Percentiles rank a stretch among this genome's conserved stretches.
Conservation (phyloP, 1,140 invertebrate species). For the Drosophila asahinai region DNA sequence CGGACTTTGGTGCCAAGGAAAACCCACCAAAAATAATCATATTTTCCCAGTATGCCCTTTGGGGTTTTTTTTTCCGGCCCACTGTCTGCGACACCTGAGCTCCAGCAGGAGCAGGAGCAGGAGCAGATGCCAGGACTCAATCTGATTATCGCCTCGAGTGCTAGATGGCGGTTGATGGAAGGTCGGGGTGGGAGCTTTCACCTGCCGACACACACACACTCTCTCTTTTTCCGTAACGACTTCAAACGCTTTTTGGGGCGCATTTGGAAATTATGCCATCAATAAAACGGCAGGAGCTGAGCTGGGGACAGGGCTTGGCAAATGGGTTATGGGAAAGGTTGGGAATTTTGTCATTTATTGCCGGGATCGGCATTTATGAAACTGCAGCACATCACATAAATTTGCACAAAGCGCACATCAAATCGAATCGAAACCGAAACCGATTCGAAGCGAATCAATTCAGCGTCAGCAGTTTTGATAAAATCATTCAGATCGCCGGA, state of each 20-base stretch:
- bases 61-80: background rate
- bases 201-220: constrained; percentile 8
- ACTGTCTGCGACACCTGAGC: constrained; percentile 33
- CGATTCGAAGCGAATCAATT: constrained; percentile 67
- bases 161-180: constrained; percentile 31
- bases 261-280: constrained; percentile 70
- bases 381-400: constrained; percentile 74
- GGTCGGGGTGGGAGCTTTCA: constrained; percentile 1
- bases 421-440: constrained; percentile 56
- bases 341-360: constrained; percentile 32
- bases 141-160: constrained; percentile 78
- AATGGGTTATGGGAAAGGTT: constrained; percentile 4
- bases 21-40: too few species aligned
- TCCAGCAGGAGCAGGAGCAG: constrained; percentile 5
- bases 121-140: constrained; percentile 37
- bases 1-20: too few species aligned
- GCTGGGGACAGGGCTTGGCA: background rate
- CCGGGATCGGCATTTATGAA: constrained; percentile 60
- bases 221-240: background rate
- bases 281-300: constrained; percentile 24
- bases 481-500: constrained; percentile 59
- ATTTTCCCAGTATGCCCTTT: background rate
- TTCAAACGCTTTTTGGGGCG: constrained; percentile 37
- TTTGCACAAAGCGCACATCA: constrained; percentile 78
- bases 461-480: constrained; percentile 75